Conservation (phyloP, 2,113 vertebrate species). For the Gymnarchus niloticus region DNA sequence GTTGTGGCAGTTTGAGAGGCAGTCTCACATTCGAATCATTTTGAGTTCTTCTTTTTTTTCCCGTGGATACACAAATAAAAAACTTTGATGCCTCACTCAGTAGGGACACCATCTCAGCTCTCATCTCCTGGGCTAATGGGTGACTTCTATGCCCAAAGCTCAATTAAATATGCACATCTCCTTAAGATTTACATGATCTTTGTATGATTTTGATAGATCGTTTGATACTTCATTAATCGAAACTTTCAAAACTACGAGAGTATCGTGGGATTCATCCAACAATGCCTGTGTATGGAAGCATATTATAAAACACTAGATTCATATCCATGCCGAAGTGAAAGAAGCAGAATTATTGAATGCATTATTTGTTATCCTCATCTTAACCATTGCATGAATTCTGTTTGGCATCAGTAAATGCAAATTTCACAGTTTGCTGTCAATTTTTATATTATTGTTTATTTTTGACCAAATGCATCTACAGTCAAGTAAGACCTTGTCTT, state of each 20-base stretch:
- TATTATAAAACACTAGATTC: too few species aligned
- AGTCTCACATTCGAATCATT: not conserved
- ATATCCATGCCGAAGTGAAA: too few species aligned
- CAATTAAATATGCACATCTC: not conserved
- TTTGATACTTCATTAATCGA: too few species aligned
- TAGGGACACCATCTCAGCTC: not conserved
- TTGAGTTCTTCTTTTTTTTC: not conserved
- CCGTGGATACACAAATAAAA: not conserved
- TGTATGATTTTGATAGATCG: too few species aligned
- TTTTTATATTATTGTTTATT: not conserved
- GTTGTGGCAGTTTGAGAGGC: not conserved
- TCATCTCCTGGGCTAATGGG: not conserved
- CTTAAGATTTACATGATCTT: not conserved
- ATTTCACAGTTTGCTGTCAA: too few species aligned
- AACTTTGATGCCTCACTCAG: not conserved
- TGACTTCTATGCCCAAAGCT: not conserved
- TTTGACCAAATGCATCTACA: not conserved
- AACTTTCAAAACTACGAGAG: not conserved
- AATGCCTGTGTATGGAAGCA: too few species aligned
- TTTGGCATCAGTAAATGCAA: too few species aligned
- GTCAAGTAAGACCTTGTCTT: not conserved
- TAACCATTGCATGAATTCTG: too few species aligned
- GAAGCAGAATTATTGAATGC: too few species aligned
- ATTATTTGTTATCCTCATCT: too few species aligned
- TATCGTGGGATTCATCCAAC: not conserved